phyloP scores from a whole-genome alignment of 2,888 invertebrate genomes.

The Coenonympha glycerion region DNA sequence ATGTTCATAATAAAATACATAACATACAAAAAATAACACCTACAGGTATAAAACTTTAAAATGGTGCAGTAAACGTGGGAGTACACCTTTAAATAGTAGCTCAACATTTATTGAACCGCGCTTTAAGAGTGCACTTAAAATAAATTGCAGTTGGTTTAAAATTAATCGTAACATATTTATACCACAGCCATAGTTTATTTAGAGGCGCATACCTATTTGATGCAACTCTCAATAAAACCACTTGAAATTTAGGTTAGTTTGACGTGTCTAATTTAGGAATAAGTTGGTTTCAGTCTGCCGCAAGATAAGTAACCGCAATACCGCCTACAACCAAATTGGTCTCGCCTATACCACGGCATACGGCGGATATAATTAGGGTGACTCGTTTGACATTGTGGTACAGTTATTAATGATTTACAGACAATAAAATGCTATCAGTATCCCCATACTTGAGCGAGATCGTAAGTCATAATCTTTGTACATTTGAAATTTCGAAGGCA shows the following conservation, averaged over 20 bases:
- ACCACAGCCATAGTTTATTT: neutral
- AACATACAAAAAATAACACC: neutral
- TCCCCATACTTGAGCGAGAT: no score
- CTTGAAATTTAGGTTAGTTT: slow-evolving; percentile 16
- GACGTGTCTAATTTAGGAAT: slow-evolving; percentile 15
- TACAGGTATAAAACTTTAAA: neutral
- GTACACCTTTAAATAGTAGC: neutral
- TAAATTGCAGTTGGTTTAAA: neutral
- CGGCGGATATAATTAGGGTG: no score
- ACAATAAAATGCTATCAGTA: no score
- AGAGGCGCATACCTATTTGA: slow-evolving; percentile 1
- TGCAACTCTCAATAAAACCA: slow-evolving; percentile 13
- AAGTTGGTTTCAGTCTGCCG: neutral
- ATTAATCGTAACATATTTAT: neutral
- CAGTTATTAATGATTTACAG: no score
- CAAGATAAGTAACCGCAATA: no score
- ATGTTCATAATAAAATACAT: neutral
- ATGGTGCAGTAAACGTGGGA: neutral
- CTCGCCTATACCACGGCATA: no score
- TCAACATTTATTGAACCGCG: neutral
- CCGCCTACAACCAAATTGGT: no score
- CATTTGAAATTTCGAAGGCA: no score
- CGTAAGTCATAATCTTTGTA: no score
- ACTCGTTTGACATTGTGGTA: no score
- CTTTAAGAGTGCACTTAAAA: neutral